These are phyloP conservation scores for Lampropteryx suffumata DNA, from an alignment of 2,888 invertebrate species.

Conservation along the genomic window DNA sequence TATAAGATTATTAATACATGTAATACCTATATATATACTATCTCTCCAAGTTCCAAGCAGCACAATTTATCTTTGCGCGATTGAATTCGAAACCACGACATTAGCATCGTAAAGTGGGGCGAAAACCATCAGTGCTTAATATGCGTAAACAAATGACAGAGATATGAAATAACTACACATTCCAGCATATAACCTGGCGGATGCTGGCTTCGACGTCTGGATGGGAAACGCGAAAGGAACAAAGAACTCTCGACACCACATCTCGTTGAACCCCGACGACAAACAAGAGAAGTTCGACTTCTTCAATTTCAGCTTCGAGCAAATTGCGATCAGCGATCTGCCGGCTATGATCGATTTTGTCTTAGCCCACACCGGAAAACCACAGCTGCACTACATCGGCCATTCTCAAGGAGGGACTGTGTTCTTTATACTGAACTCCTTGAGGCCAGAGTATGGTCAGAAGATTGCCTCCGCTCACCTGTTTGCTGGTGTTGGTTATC, in stretches of 20 bases:
- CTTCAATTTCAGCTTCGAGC: slow-evolving; percentile 66
- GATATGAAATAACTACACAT: background rate
- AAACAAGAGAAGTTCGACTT: slow-evolving; percentile 43
- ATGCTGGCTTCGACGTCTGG: slow-evolving; percentile 90
- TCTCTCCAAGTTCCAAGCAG: no score
- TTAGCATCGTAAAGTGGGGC: no score
- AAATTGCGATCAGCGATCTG: slow-evolving; percentile 61
- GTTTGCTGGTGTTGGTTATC: slow-evolving; percentile 62
- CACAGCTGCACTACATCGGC: slow-evolving; percentile 64
- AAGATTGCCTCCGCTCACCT: slow-evolving; percentile 62
- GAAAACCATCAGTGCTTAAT: no score
- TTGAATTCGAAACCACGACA: no score
- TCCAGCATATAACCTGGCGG: slow-evolving; percentile 85
- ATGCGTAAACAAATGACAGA: no score
- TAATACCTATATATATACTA: no score
- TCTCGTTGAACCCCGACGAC: slow-evolving; percentile 51
- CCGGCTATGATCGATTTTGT: slow-evolving; percentile 64
- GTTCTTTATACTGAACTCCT: slow-evolving; percentile 54
- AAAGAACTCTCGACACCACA: slow-evolving; percentile 85
- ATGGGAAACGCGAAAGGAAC: slow-evolving; percentile 92
- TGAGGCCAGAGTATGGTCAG: slow-evolving; percentile 56
- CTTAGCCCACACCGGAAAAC: slow-evolving; percentile 45
- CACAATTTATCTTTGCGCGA: no score
- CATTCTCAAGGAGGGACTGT: slow-evolving; percentile 70
- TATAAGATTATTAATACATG: no score